Base-by-base conservation (phyloP, 1,140 invertebrate genomes). In the Caenorhabditis tropicalis region DNA sequence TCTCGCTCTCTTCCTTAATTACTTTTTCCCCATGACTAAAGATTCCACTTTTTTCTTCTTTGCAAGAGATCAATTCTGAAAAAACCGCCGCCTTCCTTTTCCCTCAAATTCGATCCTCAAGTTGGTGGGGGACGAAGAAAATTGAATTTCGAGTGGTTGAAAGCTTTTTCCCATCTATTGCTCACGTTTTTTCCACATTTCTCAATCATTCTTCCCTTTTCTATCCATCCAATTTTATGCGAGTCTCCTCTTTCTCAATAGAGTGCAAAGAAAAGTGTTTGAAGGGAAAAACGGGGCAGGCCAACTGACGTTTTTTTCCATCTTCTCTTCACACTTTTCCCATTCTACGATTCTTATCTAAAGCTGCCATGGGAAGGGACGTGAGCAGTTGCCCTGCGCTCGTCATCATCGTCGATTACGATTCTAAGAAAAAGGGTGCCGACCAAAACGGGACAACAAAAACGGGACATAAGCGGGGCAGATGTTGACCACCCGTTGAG, bases 131-230 rank as follows among this genome's bases (percentile, higher is more conserved):
- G 16, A 12, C 0, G 19, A 24, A 19, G 33, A 70, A 70, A 74
- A 74, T 74, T 46, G 65, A 74, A 74, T 74, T 74, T 74, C 65
- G n/a, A 74, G 65, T 74, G n/a, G 65, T 74, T 74, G 19, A 46
- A 46, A 74, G 21, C 36, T 74, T 43, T 29, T 31, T 43, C 19
- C 58, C 16, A 15, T 65, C 21, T 36, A 65, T 29, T 16, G 7
- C 24, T 16, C 29, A 65, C 29, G 33, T 65, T 65, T 65, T 31
- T 56, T 36, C 6, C 29, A 65, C 29, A 36, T 65, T 65, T 65
- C 58, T 56, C 58, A 65, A 65, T 65, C 58, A 65, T 36, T 65
- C 58, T 15, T 19, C 19, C 24, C 29, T 58, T 27, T 27, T 29
- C 53, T 58, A 58, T 24, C 58, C 19, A 33, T 9, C 19, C 58